Conservation (phyloP, 2,797 vertebrate species). For the Scolopax bukidnonensis region DNA sequence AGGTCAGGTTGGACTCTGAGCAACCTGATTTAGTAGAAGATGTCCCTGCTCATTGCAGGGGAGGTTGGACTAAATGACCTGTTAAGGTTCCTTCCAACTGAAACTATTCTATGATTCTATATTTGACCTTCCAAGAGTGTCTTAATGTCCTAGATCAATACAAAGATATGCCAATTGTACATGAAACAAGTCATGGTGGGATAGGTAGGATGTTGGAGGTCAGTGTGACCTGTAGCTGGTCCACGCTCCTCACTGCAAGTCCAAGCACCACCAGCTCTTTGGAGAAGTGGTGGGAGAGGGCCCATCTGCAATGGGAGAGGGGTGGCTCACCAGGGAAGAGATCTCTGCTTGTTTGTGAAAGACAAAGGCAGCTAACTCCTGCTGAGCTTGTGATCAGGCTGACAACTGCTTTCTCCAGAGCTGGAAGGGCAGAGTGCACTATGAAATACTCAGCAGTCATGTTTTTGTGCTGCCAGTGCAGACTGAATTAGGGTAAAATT, state of each 20-base stretch:
- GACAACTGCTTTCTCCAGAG: background rate
- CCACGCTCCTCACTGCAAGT: fast-evolving
- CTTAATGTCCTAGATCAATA: background rate
- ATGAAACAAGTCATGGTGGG: background rate
- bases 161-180: background rate
- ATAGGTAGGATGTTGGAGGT: no score
- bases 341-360: background rate
- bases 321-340: background rate
- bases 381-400: background rate
- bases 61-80: background rate
- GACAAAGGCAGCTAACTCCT: background rate
- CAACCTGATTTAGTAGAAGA: background rate
- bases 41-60: background rate
- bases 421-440: background rate
- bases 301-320: background rate
- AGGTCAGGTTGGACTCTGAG: background rate
- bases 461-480: background rate
- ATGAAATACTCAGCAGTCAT: background rate
- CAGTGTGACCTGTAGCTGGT: background rate
- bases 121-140: background rate
- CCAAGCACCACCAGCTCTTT: background rate
- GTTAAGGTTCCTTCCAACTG: background rate
- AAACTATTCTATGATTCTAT: background rate
- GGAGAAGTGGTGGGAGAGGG: background rate
- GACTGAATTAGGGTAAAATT: background rate